These are phyloP conservation scores for Pyrgus malvae DNA, from an alignment of 2,888 invertebrate genomes.

Conservation along the genomic window DNA sequence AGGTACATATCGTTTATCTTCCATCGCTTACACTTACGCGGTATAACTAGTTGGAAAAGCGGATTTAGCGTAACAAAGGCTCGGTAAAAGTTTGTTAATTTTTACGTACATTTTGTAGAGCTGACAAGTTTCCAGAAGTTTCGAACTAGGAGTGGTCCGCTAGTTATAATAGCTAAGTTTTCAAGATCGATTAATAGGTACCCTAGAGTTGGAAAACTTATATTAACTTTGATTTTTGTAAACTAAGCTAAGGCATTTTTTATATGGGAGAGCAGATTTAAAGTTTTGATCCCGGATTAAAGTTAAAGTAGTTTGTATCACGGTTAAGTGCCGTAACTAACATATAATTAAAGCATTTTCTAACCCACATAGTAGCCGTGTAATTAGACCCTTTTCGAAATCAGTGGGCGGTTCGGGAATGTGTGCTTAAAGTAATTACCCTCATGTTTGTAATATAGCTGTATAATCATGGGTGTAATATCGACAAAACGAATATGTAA, in stretches of 20 bases:
- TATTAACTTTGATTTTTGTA: conserved; percentile 2
- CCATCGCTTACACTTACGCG: background rate
- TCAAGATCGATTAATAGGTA: conserved; percentile 17
- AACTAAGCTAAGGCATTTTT: too few relatives aligned
- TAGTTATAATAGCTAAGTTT: conserved; percentile 14
- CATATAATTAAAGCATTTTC: background rate
- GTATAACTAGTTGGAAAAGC: background rate
- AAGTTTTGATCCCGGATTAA: background rate
- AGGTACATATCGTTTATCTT: background rate
- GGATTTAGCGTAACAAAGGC: conserved; percentile 9
- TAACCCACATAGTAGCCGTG: background rate
- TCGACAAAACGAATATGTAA: too few relatives aligned
- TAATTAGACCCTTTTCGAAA: background rate
- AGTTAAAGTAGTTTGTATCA: background rate
- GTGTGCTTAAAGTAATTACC: too few relatives aligned
- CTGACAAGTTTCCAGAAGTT: conserved; percentile 22
- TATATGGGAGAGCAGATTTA: too few relatives aligned
- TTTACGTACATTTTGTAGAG: conserved; percentile 16
- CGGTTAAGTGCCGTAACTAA: background rate
- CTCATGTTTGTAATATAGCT: too few relatives aligned
- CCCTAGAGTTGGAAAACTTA: conserved; percentile 1
- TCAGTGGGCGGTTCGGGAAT: too few relatives aligned
- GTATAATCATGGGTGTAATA: too few relatives aligned
- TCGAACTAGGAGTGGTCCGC: conserved; percentile 14
- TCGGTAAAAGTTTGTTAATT: conserved; percentile 18